Evolutionary conservation across 2,888 invertebrate species (phyloP).

Genomic region (Drosophila ezoana): DNA sequence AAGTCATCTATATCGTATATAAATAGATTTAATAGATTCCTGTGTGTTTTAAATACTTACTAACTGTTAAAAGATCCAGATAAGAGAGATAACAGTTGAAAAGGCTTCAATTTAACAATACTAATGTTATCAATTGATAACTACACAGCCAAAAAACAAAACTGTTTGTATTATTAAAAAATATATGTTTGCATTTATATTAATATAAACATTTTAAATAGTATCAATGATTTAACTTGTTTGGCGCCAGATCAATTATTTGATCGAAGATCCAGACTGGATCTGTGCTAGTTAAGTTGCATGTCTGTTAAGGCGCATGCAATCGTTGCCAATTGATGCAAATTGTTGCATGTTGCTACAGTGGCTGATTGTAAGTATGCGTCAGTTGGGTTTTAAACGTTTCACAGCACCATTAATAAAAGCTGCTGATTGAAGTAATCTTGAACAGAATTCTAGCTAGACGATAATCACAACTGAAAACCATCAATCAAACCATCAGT

Average conservation of each 20-base stretch:
- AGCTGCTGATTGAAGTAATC: constrained; percentile 18
- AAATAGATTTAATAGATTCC: too few species aligned
- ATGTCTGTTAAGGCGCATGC: constrained; percentile 61
- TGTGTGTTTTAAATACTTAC: too few species aligned
- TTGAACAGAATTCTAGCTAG: background rate
- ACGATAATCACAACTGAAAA: background rate
- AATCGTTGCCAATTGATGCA: constrained; percentile 62
- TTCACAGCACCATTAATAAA: constrained; percentile 14
- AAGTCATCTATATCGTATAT: too few species aligned
- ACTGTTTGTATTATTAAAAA: too few species aligned
- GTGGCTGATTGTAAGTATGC: constrained; percentile 24
- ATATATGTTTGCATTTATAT: background rate
- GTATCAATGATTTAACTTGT: constrained; percentile 17
- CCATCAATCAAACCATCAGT: constrained; percentile 2
- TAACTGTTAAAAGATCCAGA: too few species aligned
- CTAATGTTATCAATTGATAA: too few species aligned
- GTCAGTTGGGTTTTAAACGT: constrained; percentile 6
- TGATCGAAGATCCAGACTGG: constrained; percentile 15
- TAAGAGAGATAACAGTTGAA: too few species aligned
- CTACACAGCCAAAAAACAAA: too few species aligned
- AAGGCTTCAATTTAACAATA: too few species aligned
- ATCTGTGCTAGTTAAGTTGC: constrained; percentile 30
- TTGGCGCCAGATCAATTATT: constrained; percentile 39
- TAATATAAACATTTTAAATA: constrained; percentile 3
- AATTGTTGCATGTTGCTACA: constrained; percentile 66